These are phyloP conservation scores for Cosmorhoe ocellata DNA, from an alignment of 2,888 invertebrate genomes.

Conservation along the genomic window DNA sequence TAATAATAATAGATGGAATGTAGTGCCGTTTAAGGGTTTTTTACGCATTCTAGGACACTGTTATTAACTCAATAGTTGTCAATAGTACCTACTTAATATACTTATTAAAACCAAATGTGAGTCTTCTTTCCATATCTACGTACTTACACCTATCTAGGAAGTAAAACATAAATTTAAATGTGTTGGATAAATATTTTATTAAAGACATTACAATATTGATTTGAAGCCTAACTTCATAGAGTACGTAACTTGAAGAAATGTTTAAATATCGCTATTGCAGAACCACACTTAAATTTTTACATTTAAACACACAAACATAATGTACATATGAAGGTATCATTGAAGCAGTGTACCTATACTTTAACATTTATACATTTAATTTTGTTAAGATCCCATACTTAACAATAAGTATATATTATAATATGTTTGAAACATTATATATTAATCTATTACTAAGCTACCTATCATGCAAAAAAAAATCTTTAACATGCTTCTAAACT, in stretches of 20 bases:
- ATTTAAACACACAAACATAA: conserved; percentile 54
- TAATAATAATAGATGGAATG: no score
- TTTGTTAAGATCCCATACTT: conserved; percentile 55
- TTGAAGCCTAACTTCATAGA: conserved; percentile 67
- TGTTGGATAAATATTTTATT: conserved; percentile 80
- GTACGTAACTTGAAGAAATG: no score
- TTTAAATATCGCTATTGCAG: conserved; percentile 60
- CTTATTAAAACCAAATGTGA: no score
- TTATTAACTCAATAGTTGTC: no score
- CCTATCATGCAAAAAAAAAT: conserved; percentile 73
- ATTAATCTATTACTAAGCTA: conserved; percentile 63
- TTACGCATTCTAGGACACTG: no score
- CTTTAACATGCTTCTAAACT: conserved; percentile 58
- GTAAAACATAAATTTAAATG: conserved; percentile 42
- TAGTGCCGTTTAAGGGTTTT: no score
- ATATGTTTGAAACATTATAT: conserved; percentile 53
- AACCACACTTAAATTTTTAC: conserved; percentile 66
- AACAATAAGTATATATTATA: conserved; percentile 59
- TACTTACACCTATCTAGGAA: conserved; percentile 1
- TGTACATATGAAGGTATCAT: conserved; percentile 46
- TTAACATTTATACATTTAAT: conserved; percentile 71
- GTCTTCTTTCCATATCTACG: no score
- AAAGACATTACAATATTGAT: conserved; percentile 75
- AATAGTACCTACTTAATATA: no score
- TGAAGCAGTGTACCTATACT: conserved; percentile 57